Evolutionary conservation across 2,797 vertebrate species (phyloP).

Genomic region (Remorina albescens): DNA sequence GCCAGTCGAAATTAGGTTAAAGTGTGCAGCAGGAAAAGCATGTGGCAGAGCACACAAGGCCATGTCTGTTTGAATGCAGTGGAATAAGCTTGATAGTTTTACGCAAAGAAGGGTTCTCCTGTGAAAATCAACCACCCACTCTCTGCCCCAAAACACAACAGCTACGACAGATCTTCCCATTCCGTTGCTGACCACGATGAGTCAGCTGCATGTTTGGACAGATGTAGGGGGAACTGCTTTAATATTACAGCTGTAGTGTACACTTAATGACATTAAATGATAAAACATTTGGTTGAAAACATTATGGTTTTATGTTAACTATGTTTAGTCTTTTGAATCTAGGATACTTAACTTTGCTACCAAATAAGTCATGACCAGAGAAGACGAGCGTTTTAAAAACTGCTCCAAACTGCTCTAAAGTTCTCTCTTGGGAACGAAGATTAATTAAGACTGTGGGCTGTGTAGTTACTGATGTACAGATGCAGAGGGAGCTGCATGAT

Average conservation of each 20-base stretch:
- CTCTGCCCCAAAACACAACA: constrained; percentile 32
- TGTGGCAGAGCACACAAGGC: constrained; percentile 9
- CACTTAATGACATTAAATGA: background rate
- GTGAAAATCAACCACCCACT: constrained; percentile 35
- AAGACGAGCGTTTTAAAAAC: constrained; percentile 5
- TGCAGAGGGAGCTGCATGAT: constrained; percentile 30
- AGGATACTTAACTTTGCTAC: background rate
- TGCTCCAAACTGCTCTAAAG: constrained; percentile 13
- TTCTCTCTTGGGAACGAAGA: constrained; percentile 34
- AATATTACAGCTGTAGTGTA: background rate
- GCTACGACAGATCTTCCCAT: constrained; percentile 25
- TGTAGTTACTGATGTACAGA: constrained; percentile 57
- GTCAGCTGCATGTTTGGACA: constrained; percentile 11
- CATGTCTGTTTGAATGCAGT: constrained; percentile 59
- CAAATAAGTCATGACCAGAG: constrained; percentile 4
- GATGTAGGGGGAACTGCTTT: background rate
- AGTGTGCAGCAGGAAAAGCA: constrained; percentile 36
- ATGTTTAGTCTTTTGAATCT: background rate
- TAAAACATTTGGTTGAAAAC: background rate
- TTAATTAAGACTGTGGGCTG: constrained; percentile 66
- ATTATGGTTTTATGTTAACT: background rate
- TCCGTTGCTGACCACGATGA: constrained; percentile 29
- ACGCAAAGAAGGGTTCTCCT: constrained; percentile 22
- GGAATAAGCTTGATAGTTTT: constrained; percentile 53
- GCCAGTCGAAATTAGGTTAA: constrained; percentile 53